Conservation (phyloP, 2,113 vertebrate species). For the Pelodiscus sinensis region DNA sequence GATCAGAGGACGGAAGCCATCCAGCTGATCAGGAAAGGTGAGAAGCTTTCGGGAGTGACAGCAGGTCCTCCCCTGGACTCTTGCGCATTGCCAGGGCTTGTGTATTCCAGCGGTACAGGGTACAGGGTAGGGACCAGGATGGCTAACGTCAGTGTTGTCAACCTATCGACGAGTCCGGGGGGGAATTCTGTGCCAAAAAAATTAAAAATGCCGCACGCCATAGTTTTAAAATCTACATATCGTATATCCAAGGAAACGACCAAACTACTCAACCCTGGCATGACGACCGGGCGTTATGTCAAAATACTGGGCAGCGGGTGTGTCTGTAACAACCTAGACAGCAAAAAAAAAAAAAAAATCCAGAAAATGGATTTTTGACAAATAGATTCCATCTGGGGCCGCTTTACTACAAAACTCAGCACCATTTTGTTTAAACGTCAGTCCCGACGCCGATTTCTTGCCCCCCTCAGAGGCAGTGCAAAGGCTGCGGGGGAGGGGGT, state of each 20-base stretch:
- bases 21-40: constrained; percentile 82
- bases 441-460: too few species aligned
- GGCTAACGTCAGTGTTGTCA: neutral
- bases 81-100: neutral
- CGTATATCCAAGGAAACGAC: too few species aligned
- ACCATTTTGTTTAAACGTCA: too few species aligned
- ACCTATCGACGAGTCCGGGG: neutral
- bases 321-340: too few species aligned
- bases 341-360: too few species aligned
- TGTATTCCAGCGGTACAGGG: neutral
- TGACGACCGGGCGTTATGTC: neutral
- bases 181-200: neutral
- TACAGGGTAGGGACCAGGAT: neutral
- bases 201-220: too few species aligned
- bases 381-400: neutral
- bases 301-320: neutral
- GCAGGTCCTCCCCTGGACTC: neutral
- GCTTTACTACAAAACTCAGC: neutral
- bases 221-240: neutral
- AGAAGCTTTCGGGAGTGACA: neutral
- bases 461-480: neutral
- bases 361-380: neutral
- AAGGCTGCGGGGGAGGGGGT: neutral
- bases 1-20: constrained; percentile 73
- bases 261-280: too few species aligned